Conservation (phyloP, 2,797 vertebrate genomes). For the Sebastes melanostomus region DNA sequence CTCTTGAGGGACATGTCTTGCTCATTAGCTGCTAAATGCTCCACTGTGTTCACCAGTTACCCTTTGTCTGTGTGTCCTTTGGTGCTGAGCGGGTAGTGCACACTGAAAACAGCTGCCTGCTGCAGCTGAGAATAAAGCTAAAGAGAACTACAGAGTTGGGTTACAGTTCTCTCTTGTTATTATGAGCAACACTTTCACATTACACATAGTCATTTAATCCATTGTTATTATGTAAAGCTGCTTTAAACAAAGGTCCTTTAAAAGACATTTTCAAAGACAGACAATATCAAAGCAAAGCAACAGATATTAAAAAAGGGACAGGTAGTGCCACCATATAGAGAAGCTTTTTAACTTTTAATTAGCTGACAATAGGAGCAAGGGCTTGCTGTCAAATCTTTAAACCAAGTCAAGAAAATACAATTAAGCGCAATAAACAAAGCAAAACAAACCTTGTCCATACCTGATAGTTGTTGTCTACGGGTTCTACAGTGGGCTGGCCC, state of each 20-base stretch:
- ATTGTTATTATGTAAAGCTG: not conserved
- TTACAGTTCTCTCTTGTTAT: not conserved
- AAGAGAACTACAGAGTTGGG: not conserved
- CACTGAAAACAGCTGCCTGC: not conserved
- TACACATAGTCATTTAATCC: not conserved
- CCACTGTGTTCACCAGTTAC: not conserved
- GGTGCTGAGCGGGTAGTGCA: not conserved
- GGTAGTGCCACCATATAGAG: not conserved
- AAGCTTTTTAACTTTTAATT: conserved; percentile 23
- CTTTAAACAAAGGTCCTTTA: not conserved
- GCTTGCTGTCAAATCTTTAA: not conserved
- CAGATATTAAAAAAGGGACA: not conserved
- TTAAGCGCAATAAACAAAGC: not conserved
- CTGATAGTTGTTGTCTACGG: conserved; percentile 87
- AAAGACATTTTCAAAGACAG: not conserved
- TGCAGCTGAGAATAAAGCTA: not conserved
- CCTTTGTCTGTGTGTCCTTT: not conserved
- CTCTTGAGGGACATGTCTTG: too few relatives aligned
- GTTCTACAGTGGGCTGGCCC: conserved; percentile 83
- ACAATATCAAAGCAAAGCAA: not conserved
- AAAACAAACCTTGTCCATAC: conserved; percentile 48
- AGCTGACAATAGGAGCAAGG: not conserved
- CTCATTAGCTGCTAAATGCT: not conserved
- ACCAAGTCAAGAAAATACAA: not conserved
- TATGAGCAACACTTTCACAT: not conserved